Conservation (phyloP, 1,140 invertebrate genomes). For the Drosophila ogumai region DNA sequence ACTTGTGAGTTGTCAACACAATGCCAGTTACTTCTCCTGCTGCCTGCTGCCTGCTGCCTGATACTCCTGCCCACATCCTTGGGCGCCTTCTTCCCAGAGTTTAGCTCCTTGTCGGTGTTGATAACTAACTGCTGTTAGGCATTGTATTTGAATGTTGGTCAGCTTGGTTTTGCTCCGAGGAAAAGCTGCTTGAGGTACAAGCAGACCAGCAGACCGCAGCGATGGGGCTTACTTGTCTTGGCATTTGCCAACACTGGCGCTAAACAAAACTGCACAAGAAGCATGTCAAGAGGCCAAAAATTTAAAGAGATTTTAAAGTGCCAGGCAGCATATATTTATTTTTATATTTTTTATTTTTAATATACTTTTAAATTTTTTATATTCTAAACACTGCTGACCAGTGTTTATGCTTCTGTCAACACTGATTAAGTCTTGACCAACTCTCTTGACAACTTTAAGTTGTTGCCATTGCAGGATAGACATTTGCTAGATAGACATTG, state of each 20-base stretch:
- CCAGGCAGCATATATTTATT: no score
- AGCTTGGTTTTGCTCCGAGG: slow-evolving; percentile 19
- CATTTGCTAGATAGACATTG: neutral
- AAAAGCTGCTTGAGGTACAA: slow-evolving; percentile 6
- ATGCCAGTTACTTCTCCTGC: slow-evolving; percentile 42
- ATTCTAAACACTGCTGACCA: no score
- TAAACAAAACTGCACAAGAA: neutral
- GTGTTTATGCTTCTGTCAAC: neutral
- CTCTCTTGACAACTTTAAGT: neutral
- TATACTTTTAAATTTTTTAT: no score
- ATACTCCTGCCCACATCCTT: slow-evolving; percentile 8
- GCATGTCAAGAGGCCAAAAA: neutral
- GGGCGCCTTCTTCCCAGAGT: slow-evolving; percentile 2
- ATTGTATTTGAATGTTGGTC: slow-evolving; percentile 49
- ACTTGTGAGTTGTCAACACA: slow-evolving; percentile 79
- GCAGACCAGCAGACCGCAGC: neutral
- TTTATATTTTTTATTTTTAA: no score
- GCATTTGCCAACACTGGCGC: slow-evolving; percentile 2
- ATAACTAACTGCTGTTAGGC: slow-evolving; percentile 55
- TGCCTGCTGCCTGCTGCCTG: neutral
- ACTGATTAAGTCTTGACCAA: neutral
- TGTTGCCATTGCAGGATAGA: neutral
- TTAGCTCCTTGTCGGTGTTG: slow-evolving; percentile 40
- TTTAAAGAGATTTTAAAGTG: neutral
- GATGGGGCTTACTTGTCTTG: neutral